Evolutionary conservation across 1,140 invertebrate species (phyloP).

Genomic region (Araneus ventricosus): DNA sequence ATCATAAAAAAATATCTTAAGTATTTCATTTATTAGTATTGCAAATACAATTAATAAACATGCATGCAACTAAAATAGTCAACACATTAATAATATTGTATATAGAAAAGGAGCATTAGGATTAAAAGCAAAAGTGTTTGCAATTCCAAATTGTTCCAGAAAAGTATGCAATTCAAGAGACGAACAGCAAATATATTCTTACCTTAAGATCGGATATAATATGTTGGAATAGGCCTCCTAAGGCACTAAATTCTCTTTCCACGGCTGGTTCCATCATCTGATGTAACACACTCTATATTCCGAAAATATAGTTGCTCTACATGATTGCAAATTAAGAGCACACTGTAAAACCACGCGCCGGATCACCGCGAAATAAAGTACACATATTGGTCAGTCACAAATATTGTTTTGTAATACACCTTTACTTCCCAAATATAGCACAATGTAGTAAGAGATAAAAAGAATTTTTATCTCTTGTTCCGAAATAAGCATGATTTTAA

Average conservation of each 20-base stretch:
- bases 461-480: constrained; percentile 2
- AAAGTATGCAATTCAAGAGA: no score
- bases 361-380: not conserved
- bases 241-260: constrained; percentile 82
- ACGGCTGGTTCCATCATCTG: constrained; percentile 48
- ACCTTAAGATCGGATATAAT: constrained; percentile 93
- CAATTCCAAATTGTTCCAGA: no score
- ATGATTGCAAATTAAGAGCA: not conserved
- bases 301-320: not conserved
- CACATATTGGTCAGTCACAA: not conserved
- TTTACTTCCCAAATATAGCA: not conserved
- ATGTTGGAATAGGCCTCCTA: constrained; percentile 91
- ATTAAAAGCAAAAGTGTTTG: no score
- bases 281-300: not conserved
- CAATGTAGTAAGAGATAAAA: not conserved
- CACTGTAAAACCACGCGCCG: not conserved
- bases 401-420: no score
- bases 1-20: no score
- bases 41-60: no score
- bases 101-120: no score
- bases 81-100: no score
- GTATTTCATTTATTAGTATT: no score
- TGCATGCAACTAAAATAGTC: no score
- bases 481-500: constrained; percentile 13
- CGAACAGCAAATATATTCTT: constrained; percentile 79